Evolutionary conservation across 2,888 invertebrate species (phyloP), one percentile per base, ranked within the genome.

Genomic region (Rhimphoctona megacephalus): DNA sequence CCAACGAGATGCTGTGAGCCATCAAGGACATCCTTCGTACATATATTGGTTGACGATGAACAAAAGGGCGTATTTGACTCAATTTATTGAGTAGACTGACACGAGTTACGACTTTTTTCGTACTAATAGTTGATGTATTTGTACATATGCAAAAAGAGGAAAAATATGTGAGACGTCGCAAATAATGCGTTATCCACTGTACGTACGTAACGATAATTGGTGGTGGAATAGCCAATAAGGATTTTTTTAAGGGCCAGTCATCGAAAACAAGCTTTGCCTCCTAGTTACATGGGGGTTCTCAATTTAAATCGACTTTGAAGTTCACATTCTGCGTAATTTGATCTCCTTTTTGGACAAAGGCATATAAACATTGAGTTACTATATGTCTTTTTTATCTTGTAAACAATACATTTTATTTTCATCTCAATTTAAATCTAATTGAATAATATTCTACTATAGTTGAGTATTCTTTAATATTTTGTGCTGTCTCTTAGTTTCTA

Each of bases 141-240:
- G 36, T 11, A 67, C 14, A n/a, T 11, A 30, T 19, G 43, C 22
- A 11, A 39, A 52, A 22, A 73, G 52, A 39, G 74, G 25, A 46
- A 43, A 43, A 73, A 74, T n/a, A 54, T 57, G n/a, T 30, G 57
- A 36, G 9, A 30, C 36, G 46, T 49, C 49, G 25, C 46, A 22
- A 33, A 64, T 76, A 57, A 30, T 69, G 52, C 88, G 87, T 72
- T 78, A 66, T 74, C 57, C 69, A 79, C 39, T 52, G 36, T 57
- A 46, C 17, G 46, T 57, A 52, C 70, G 52, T 54, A 19, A 80
- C 79, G 81, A 81, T 54, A 72, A 69, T 66, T 81, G 54, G 25
- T 82, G 80, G 88, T 88, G 84, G 88, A 81, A 82, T 87, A 87
- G 89, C 90, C 90, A 90, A 91, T 92, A 90, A 79, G 89, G 89